phyloP scores from a whole-genome alignment of 2,888 invertebrate genomes.

The Archaeoteleia sp. region DNA sequence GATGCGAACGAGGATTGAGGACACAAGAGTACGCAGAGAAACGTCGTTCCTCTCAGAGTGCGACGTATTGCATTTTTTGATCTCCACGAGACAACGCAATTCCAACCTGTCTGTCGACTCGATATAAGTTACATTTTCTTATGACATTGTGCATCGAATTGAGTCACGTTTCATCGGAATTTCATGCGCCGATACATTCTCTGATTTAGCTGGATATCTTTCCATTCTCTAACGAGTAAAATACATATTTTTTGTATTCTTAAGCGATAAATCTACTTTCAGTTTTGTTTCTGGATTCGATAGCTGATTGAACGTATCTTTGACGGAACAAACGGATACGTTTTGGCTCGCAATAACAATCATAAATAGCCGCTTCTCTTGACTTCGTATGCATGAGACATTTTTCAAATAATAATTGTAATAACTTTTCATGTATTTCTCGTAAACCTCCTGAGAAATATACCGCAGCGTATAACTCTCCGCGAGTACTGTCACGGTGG shows the following conservation, averaged over 20 bases:
- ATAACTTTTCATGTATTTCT: constrained; percentile 26
- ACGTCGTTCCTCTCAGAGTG: constrained; percentile 39
- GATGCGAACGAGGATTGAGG: constrained; percentile 43
- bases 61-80: constrained; percentile 49
- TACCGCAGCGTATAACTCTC: constrained; percentile 26
- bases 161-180: constrained; percentile 57
- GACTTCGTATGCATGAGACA: no score
- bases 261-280: no score
- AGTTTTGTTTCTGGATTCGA: no score
- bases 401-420: no score
- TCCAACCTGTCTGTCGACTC: constrained; percentile 58
- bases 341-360: no score
- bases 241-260: neutral
- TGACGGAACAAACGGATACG: no score
- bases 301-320: no score
- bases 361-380: no score
- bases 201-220: constrained; percentile 18
- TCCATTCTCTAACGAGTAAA: neutral
- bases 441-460: constrained; percentile 41
- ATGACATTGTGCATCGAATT: constrained; percentile 57
- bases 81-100: constrained; percentile 58
- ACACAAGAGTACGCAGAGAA: constrained; percentile 41
- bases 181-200: constrained; percentile 50
- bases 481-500: constrained; percentile 20
- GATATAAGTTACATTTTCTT: constrained; percentile 60